phyloP scores from a whole-genome alignment of 2,113 vertebrate genomes.

The Colossoma macropomum region DNA sequence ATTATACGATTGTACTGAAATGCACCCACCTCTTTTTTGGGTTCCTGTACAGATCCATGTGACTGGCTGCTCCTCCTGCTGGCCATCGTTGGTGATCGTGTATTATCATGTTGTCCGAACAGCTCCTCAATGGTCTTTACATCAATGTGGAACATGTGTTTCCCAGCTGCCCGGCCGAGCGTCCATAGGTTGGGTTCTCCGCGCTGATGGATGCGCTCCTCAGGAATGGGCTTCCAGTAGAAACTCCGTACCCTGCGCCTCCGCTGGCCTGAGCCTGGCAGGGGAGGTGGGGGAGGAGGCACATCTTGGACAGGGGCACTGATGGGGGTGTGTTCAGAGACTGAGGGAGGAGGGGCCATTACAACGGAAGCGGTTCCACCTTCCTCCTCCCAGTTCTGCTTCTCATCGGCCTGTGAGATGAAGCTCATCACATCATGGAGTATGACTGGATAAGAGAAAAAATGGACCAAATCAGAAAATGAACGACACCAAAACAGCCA shows the following conservation, averaged over 20 bases:
- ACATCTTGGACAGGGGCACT: conserved; percentile 47
- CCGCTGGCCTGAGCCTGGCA: conserved; percentile 64
- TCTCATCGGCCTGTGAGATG: conserved; percentile 82
- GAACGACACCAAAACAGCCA: not conserved
- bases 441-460: not conserved
- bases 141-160: conserved; percentile 85
- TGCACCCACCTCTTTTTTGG: conserved; percentile 82
- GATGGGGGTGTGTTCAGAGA: not conserved
- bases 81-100: conserved; percentile 19
- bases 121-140: conserved; percentile 88
- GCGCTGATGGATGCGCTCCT: conserved; percentile 84
- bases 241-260: conserved; percentile 89
- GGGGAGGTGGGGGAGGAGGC: conserved; percentile 53
- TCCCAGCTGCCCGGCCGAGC: conserved; percentile 68
- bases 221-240: conserved; percentile 95
- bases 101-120: conserved; percentile 86
- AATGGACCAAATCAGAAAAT: not conserved
- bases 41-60: conserved; percentile 77
- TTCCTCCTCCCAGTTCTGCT: conserved; percentile 75
- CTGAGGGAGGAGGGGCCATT: conserved; percentile 55
- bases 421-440: conserved; percentile 88
- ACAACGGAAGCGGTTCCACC: conserved; percentile 58
- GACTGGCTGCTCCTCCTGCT: conserved; percentile 36
- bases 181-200: conserved; percentile 93
- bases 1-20: not conserved